These are phyloP conservation scores for Chamaetylas fuelleborni DNA, from an alignment of 2,113 vertebrate genomes.

Conservation along the genomic window DNA sequence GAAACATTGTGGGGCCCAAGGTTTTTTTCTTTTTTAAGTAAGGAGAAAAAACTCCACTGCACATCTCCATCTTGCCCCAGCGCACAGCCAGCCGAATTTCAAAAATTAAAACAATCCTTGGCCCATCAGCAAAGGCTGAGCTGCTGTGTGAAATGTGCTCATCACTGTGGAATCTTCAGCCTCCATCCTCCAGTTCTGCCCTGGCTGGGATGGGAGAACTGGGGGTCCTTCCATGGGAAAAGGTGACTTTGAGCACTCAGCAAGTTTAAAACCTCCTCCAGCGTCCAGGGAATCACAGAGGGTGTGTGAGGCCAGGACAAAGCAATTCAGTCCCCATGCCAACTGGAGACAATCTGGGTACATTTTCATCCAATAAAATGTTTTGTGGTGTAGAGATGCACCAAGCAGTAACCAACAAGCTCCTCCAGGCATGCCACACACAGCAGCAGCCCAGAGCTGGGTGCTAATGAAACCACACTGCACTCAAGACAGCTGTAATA, in stretches of 20 bases:
- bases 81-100: too few species aligned
- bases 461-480: background rate
- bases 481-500: too few species aligned
- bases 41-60: background rate
- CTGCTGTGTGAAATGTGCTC: background rate
- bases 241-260: fast-evolving
- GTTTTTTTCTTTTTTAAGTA: background rate
- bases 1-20: background rate
- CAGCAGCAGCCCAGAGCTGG: background rate
- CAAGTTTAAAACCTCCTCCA: background rate
- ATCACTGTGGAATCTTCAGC: background rate
- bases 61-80: too few species aligned
- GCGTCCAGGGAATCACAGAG: background rate
- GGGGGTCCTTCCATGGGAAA: background rate
- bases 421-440: fast-evolving
- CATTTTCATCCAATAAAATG: fast-evolving
- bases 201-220: fast-evolving
- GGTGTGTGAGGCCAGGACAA: background rate
- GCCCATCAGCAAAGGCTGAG: background rate
- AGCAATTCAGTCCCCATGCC: fast-evolving
- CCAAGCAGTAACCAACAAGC: background rate
- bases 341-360: background rate
- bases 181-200: background rate
- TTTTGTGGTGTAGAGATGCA: background rate
- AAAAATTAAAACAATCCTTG: background rate